Percentiles rank a stretch among this genome's conserved stretches.
Conservation (phyloP, 2,888 invertebrate species). For the Adela reaumurella region DNA sequence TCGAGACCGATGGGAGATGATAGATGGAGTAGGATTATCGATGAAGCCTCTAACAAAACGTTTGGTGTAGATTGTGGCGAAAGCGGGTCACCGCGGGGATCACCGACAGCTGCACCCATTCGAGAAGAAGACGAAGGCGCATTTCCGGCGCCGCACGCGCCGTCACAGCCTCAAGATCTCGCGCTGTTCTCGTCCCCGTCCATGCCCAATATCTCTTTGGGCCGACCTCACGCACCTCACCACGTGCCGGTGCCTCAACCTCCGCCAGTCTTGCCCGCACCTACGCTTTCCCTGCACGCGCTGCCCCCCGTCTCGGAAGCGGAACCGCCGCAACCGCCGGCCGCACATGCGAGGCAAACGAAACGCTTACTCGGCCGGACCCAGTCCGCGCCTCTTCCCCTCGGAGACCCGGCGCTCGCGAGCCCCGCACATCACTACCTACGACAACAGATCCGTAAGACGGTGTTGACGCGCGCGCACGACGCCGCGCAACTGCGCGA, state of each 20-base stretch:
- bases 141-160: constrained; percentile 56
- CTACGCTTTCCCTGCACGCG: constrained; percentile 84
- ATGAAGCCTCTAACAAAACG: too few species aligned
- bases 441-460: constrained; percentile 83
- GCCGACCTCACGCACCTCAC: constrained; percentile 65
- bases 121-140: constrained; percentile 76
- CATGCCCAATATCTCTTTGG: constrained; percentile 95
- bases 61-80: constrained; percentile 29
- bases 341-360: constrained; percentile 64
- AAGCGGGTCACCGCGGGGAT: constrained; percentile 56
- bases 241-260: constrained; percentile 65
- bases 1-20: too few species aligned
- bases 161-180: constrained; percentile 57
- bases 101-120: constrained; percentile 68
- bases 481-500: constrained; percentile 60
- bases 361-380: constrained; percentile 87
- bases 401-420: constrained; percentile 83
- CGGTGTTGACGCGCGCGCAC: constrained; percentile 74
- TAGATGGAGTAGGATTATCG: too few species aligned
- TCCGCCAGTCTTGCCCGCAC: constrained; percentile 64
- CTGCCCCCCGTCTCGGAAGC: constrained; percentile 70
- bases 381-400: constrained; percentile 88
- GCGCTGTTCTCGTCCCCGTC: constrained; percentile 91
- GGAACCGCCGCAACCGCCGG: constrained; percentile 33
- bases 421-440: constrained; percentile 60